Conservation (phyloP, 2,797 vertebrate species). For the Ctenochaetus hawaiiensis region DNA sequence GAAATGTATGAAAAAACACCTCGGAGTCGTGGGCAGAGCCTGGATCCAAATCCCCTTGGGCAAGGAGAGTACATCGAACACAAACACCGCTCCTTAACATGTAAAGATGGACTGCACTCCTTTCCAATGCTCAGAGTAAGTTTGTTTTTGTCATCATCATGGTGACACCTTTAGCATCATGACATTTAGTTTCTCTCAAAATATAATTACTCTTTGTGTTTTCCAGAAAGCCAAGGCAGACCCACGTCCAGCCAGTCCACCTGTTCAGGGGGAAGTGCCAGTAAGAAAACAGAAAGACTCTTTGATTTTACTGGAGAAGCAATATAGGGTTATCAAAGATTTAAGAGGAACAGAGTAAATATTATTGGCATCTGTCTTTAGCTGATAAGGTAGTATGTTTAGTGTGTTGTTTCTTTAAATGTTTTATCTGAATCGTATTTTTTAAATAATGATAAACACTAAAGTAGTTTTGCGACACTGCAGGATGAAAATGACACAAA, state of each 20-base stretch:
- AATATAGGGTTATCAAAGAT: not conserved
- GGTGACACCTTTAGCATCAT: not conserved
- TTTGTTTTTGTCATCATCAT: constrained; percentile 15
- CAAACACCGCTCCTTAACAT: constrained; percentile 76
- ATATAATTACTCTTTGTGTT: constrained; percentile 34
- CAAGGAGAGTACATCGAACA: constrained; percentile 86
- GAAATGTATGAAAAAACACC: constrained; percentile 83
- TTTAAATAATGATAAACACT: not conserved
- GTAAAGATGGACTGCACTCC: constrained; percentile 71
- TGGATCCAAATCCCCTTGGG: constrained; percentile 80
- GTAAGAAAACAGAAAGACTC: constrained; percentile 61
- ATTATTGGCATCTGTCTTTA: not conserved
- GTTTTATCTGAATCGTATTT: too few species aligned
- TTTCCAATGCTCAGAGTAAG: constrained; percentile 87
- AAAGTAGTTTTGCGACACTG: constrained; percentile 9
- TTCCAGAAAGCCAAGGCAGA: constrained; percentile 85
- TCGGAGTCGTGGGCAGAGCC: constrained; percentile 63
- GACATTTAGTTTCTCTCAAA: not conserved
- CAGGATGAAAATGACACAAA: constrained; percentile 73
- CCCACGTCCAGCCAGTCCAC: constrained; percentile 58
- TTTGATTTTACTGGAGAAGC: constrained; percentile 2
- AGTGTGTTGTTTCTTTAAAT: not conserved
- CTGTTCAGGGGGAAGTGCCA: not conserved
- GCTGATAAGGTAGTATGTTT: not conserved
- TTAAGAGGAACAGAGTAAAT: not conserved